Percentiles rank a stretch among this genome's conserved stretches.
These are phyloP conservation scores for Tokudaia muenninki DNA, from an alignment of 2,797 vertebrate genomes.

Conservation along the genomic window DNA sequence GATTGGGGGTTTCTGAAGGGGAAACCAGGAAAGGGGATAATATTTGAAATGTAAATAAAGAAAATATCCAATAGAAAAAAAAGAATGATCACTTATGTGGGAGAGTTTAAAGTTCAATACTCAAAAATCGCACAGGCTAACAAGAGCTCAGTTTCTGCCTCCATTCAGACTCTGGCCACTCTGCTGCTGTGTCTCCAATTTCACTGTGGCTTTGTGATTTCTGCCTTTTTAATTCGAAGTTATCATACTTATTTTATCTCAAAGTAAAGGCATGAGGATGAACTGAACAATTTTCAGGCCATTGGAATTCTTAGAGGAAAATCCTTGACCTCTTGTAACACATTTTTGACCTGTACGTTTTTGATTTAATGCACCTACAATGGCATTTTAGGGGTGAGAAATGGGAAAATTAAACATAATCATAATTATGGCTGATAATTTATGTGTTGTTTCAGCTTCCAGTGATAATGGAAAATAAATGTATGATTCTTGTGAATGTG, in stretches of 20 bases:
- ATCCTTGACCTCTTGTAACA: neutral
- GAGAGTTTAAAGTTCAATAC: neutral
- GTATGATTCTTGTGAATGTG: neutral
- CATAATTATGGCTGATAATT: conserved; percentile 11
- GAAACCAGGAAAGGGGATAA: too few species aligned
- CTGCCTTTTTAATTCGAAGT: neutral
- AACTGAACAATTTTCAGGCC: conserved; percentile 33
- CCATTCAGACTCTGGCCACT: neutral
- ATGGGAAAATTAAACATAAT: neutral
- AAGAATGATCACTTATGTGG: neutral
- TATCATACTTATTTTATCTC: conserved; percentile 36
- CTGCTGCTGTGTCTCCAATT: conserved; percentile 5
- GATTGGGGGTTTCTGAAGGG: too few species aligned
- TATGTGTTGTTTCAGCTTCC: conserved; percentile 16
- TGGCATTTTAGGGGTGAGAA: conserved; percentile 20
- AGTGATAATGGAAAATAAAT: conserved; percentile 37
- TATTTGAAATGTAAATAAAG: too few species aligned
- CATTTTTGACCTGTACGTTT: conserved; percentile 50
- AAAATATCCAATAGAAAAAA: too few species aligned
- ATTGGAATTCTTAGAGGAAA: conserved; percentile 61
- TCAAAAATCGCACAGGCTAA: conserved; percentile 2
- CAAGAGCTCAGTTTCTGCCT: neutral
- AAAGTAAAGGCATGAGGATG: neutral
- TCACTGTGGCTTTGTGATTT: conserved; percentile 24
- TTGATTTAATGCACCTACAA: conserved; percentile 18